Evolutionary conservation across 2,113 vertebrate species (phyloP).

Genomic region (Orthonyx spaldingii): DNA sequence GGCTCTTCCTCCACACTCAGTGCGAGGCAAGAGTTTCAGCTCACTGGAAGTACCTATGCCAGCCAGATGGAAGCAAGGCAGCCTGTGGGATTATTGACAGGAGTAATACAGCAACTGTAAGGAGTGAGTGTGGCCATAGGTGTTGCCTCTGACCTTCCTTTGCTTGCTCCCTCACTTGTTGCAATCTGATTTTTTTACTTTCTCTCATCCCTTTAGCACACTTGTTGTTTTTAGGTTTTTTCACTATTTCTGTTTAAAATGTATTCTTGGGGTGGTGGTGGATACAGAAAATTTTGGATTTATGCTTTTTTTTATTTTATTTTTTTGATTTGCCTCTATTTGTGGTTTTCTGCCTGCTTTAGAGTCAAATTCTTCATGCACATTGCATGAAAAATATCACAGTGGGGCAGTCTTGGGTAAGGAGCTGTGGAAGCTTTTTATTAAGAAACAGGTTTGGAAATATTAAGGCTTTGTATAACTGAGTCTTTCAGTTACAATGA

Average conservation of each 20-base stretch:
- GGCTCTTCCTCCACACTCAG: background rate
- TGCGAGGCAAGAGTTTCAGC: background rate
- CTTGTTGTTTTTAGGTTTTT: background rate
- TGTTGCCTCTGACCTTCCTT: background rate
- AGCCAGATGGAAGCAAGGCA: fast-evolving
- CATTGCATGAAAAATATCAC: background rate
- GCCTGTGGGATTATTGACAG: fast-evolving
- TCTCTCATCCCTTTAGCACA: background rate
- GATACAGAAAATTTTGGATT: background rate
- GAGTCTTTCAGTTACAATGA: background rate
- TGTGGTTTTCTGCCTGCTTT: background rate
- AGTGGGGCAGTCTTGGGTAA: background rate
- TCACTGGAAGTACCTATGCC: background rate
- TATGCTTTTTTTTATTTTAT: background rate
- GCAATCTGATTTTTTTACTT: background rate
- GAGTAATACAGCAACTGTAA: too few species aligned
- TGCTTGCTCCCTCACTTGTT: background rate
- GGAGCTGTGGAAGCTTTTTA: background rate
- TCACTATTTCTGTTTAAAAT: background rate
- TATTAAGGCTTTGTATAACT: background rate
- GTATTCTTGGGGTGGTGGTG: fast-evolving
- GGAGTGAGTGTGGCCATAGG: background rate
- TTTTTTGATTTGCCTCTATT: background rate
- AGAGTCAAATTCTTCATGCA: background rate
- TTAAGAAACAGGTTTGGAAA: background rate